A percentile compares a stretch with the other conserved stretches of the same genome.
phyloP scores from a whole-genome alignment of 2,113 vertebrate genomes.

The Pelodiscus sinensis region DNA sequence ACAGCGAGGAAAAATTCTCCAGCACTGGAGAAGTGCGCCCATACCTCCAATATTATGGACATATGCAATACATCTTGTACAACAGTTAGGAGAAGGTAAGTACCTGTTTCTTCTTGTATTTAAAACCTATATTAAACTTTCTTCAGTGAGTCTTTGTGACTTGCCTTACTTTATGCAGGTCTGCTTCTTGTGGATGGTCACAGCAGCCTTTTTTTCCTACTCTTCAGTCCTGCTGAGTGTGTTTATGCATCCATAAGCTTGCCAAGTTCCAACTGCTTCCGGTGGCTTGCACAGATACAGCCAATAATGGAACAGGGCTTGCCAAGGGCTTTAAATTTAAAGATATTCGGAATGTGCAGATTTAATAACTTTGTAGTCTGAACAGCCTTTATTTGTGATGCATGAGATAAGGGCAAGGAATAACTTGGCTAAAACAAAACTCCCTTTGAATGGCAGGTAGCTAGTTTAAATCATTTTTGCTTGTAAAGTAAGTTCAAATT shows the following conservation, averaged over 20 bases:
- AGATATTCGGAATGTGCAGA: background rate
- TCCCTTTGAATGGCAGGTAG: background rate
- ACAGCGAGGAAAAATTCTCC: background rate
- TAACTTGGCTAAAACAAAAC: background rate
- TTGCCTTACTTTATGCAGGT: background rate
- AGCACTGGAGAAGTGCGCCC: background rate
- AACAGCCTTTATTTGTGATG: background rate
- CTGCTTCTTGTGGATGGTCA: background rate
- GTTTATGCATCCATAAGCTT: background rate
- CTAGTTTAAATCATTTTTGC: background rate
- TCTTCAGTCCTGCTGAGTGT: background rate
- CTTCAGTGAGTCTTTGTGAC: too few species aligned
- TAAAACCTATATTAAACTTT: too few species aligned
- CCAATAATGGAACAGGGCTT: background rate
- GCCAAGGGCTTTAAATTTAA: background rate
- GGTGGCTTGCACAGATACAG: background rate
- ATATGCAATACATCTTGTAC: background rate
- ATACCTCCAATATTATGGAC: background rate
- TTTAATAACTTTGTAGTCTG: background rate
- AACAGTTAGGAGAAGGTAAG: background rate
- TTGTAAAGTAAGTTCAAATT: background rate
- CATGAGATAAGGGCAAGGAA: background rate
- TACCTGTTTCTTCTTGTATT: background rate
- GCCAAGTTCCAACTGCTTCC: background rate
- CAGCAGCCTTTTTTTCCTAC: background rate